phyloP scores from a whole-genome alignment of 1,140 invertebrate genomes.

The Linepithema humile region DNA sequence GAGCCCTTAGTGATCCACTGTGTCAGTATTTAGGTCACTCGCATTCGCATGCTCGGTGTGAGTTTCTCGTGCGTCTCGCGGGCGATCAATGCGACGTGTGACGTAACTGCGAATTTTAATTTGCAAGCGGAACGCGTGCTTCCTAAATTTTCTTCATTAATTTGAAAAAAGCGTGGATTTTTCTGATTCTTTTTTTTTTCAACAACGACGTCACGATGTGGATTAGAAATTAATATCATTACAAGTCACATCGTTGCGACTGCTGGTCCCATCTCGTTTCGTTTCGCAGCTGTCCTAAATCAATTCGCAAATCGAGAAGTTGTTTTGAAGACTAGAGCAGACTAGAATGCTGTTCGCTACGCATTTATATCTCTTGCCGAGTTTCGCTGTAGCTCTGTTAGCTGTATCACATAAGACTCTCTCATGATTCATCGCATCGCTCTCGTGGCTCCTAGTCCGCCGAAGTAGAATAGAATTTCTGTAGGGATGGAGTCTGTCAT shows the following conservation, averaged over 20 bases:
- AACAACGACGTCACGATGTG: not conserved
- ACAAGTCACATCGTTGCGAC: conserved; percentile 78
- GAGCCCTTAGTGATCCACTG: conserved; percentile 13
- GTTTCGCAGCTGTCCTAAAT: conserved; percentile 71
- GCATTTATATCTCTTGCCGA: conserved; percentile 54
- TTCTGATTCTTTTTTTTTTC: not conserved
- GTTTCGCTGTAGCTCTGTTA: conserved; percentile 58
- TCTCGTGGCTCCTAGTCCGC: conserved; percentile 6
- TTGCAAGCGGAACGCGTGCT: not conserved
- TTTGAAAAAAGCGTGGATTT: not conserved
- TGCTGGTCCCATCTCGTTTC: conserved; percentile 84
- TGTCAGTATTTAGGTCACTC: conserved; percentile 28
- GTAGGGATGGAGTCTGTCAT: conserved; percentile 28
- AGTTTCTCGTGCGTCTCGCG: not conserved
- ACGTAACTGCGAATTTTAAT: conserved; percentile 1
- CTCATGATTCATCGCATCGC: conserved; percentile 38
- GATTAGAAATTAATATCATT: not conserved
- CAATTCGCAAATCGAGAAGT: conserved; percentile 58
- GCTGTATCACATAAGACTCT: conserved; percentile 58
- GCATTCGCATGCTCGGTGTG: conserved; percentile 26
- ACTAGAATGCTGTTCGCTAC: conserved; percentile 49
- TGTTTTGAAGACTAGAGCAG: conserved; percentile 52
- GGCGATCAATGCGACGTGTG: not conserved
- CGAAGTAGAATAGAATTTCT: conserved; percentile 25
- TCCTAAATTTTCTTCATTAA: not conserved